These are phyloP conservation scores for Hymenopus coronatus DNA, from an alignment of 2,888 invertebrate species.

Conservation along the genomic window DNA sequence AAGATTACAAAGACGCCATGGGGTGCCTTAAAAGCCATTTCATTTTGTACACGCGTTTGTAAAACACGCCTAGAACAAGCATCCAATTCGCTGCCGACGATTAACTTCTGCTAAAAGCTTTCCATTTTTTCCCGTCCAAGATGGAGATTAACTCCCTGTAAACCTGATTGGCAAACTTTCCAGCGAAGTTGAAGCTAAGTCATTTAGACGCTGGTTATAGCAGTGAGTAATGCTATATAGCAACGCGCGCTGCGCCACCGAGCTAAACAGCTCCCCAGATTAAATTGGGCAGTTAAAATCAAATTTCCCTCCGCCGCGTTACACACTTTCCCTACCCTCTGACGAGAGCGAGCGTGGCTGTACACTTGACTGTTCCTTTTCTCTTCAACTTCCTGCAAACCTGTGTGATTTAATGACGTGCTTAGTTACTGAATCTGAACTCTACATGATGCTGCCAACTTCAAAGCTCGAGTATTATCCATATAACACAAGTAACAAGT, in stretches of 20 bases:
- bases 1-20: no score
- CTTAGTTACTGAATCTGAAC: no score
- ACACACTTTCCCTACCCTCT: not conserved
- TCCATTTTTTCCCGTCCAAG: not conserved
- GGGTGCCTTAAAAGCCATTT: no score
- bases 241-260: no score
- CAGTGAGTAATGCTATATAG: not conserved
- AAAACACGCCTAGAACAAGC: no score
- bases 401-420: not conserved
- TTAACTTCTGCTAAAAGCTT: not conserved
- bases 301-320: not conserved
- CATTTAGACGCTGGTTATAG: not conserved
- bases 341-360: not conserved
- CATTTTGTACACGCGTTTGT: no score
- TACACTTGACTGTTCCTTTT: not conserved
- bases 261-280: not conserved
- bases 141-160: not conserved
- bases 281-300: not conserved
- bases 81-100: not conserved
- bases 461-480: not conserved
- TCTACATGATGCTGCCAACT: not conserved
- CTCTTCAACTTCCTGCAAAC: not conserved
- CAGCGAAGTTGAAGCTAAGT: not conserved
- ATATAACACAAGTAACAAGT: no score
- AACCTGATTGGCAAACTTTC: not conserved